Conservation (phyloP, 2,888 invertebrate genomes). For the Tetragnatha montana region DNA sequence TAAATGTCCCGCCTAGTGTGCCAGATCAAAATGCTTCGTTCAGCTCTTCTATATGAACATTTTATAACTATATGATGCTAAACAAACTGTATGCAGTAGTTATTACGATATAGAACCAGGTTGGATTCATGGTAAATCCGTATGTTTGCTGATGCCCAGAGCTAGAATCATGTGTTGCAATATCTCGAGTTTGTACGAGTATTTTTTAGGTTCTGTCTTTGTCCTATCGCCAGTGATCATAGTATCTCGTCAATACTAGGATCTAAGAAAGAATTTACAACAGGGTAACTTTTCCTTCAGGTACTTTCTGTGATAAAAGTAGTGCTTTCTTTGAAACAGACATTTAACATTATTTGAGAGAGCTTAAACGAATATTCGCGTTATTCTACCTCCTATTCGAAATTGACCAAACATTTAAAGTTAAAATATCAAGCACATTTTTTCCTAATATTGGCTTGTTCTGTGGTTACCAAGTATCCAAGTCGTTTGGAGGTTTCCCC, state of each 20-base stretch:
- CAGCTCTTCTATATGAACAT: conserved; percentile 46
- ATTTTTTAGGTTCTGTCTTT: background rate
- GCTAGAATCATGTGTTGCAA: conserved; percentile 40
- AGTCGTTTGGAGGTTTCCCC: too few species aligned
- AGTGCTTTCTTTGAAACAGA: too few species aligned
- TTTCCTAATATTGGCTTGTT: too few species aligned
- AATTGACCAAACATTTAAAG: too few species aligned
- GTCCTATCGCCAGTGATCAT: background rate
- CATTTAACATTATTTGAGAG: too few species aligned
- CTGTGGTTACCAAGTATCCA: too few species aligned
- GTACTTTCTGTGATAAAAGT: background rate
- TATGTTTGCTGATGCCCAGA: conserved; percentile 63
- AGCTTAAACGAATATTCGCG: too few species aligned
- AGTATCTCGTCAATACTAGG: background rate
- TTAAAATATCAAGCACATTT: too few species aligned
- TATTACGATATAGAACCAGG: conserved; percentile 27
- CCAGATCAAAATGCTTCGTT: conserved; percentile 57
- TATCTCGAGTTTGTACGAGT: background rate
- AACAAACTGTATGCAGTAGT: conserved; percentile 59
- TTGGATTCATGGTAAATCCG: conserved; percentile 24
- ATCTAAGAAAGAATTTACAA: background rate
- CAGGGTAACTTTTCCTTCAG: background rate
- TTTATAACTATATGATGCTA: conserved; percentile 45
- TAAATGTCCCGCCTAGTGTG: conserved; percentile 57
- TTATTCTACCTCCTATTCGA: too few species aligned